These are phyloP conservation scores for Hormaphis cornu DNA, from an alignment of 1,140 invertebrate species.

Conservation along the genomic window DNA sequence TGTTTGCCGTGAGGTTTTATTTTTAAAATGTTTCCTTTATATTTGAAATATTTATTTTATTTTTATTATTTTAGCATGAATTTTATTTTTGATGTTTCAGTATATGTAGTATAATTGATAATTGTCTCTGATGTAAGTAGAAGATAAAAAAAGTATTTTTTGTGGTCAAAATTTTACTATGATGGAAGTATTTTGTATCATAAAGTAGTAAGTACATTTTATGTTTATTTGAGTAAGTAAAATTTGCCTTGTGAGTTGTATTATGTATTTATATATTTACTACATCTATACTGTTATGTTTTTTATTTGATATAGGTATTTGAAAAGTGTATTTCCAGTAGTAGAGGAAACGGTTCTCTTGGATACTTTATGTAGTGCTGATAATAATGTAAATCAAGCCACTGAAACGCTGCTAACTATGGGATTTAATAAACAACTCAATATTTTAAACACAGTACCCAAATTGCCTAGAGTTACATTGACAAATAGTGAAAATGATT, in stretches of 20 bases:
- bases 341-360: slow-evolving; percentile 79
- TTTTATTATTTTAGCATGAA: slow-evolving; percentile 24
- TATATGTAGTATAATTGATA: slow-evolving; percentile 25
- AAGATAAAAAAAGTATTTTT: slow-evolving; percentile 13
- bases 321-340: slow-evolving; percentile 85
- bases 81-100: slow-evolving; percentile 24
- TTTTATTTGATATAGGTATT: slow-evolving; percentile 54
- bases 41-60: slow-evolving; percentile 21
- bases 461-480: slow-evolving; percentile 37
- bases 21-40: slow-evolving; percentile 2
- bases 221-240: not conserved
- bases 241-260: not conserved
- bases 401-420: slow-evolving; percentile 65
- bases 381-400: slow-evolving; percentile 79
- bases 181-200: slow-evolving; percentile 9
- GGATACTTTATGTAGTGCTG: slow-evolving; percentile 69
- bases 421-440: slow-evolving; percentile 71
- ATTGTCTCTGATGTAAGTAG: slow-evolving; percentile 28
- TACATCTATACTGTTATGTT: not conserved
- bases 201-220: not conserved
- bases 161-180: slow-evolving; percentile 6
- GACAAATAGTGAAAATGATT: slow-evolving; percentile 39
- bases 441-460: slow-evolving; percentile 38
- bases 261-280: not conserved
- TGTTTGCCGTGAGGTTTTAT: not conserved